Evolutionary conservation across 1,140 invertebrate species (phyloP).

Genomic region (Lamellibrachia luymesi): DNA sequence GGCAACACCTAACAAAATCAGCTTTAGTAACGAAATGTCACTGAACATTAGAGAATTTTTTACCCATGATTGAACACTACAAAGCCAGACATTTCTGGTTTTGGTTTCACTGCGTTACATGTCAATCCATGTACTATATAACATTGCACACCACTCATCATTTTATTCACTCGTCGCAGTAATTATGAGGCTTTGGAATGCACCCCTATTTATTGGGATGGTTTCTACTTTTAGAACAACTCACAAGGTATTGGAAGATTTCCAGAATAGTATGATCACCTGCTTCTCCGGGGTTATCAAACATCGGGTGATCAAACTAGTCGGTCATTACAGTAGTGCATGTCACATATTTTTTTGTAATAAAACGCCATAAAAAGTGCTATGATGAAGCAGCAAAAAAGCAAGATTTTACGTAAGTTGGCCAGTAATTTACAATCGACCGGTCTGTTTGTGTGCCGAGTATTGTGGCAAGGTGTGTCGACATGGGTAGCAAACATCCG

Average conservation of each 20-base stretch:
- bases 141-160: too few relatives aligned
- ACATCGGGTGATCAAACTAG: background rate
- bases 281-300: background rate
- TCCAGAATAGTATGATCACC: background rate
- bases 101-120: too few relatives aligned
- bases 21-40: too few relatives aligned
- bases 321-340: background rate
- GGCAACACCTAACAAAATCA: too few relatives aligned
- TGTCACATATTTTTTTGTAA: background rate
- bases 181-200: background rate
- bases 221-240: background rate
- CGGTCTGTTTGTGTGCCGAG: too few relatives aligned
- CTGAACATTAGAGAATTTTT: too few relatives aligned
- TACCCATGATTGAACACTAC: background rate
- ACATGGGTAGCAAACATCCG: background rate
- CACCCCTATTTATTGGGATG: background rate
- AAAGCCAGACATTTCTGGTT: background rate
- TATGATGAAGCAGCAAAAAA: background rate
- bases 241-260: background rate
- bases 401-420: background rate
- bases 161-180: background rate
- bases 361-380: background rate
- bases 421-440: background rate
- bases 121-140: background rate
- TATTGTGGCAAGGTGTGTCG: too few relatives aligned